These are phyloP conservation scores for Hanleya hanleyi DNA, from an alignment of 2,888 invertebrate species.

Conservation along the genomic window DNA sequence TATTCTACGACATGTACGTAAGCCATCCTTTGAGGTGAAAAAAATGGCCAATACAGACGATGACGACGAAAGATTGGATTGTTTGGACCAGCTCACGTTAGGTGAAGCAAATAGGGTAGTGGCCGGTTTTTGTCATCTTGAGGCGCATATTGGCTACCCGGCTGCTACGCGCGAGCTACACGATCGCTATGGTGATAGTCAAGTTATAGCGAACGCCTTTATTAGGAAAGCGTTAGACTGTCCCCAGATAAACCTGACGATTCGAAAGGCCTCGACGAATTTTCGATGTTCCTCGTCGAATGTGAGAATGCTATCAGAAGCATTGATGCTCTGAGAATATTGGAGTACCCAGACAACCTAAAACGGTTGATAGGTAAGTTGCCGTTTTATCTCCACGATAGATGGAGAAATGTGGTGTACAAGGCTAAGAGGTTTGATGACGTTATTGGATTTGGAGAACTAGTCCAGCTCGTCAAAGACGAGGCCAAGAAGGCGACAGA, in stretches of 20 bases:
- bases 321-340: no score
- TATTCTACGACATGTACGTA: background rate
- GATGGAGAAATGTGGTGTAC: conserved; percentile 16
- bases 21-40: background rate
- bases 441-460: conserved; percentile 12
- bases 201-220: conserved; percentile 7
- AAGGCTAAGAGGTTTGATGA: conserved; percentile 5
- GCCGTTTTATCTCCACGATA: no score
- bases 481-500: conserved; percentile 21
- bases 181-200: conserved; percentile 9
- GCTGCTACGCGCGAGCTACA: conserved; percentile 3
- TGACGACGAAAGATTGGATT: conserved; percentile 13
- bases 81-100: conserved; percentile 14
- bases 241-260: conserved; percentile 15
- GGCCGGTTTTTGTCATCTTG: conserved; percentile 9
- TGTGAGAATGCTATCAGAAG: conserved; percentile 26
- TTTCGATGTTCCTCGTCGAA: conserved; percentile 26
- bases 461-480: conserved; percentile 13
- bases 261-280: conserved; percentile 23
- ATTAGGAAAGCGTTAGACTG: conserved; percentile 11
- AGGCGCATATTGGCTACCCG: background rate
- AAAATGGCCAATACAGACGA: conserved; percentile 4
- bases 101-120: conserved; percentile 18
- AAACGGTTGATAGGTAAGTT: no score
- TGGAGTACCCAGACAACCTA: conserved; percentile 28